These are phyloP conservation scores for Drosophila ezoana DNA, from an alignment of 2,888 invertebrate species.

Conservation along the genomic window DNA sequence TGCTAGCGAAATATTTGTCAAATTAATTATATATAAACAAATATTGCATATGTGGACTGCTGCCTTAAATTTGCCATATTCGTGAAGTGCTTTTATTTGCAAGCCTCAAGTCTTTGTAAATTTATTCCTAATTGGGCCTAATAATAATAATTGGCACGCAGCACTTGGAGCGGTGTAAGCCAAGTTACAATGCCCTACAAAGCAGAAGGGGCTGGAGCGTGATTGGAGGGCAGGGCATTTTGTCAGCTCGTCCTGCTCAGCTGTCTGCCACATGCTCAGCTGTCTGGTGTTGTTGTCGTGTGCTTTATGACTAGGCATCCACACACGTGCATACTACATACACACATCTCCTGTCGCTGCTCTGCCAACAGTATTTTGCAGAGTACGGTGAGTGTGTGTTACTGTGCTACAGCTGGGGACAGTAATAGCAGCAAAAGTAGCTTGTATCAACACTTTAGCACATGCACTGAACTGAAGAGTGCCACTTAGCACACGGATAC, in stretches of 20 bases:
- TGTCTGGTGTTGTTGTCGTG: constrained; percentile 45
- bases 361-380: constrained; percentile 1
- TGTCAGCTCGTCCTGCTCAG: constrained; percentile 76
- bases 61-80: too few relatives aligned
- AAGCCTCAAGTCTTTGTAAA: background rate
- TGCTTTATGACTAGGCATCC: constrained; percentile 49
- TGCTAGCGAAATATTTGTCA: background rate
- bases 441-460: constrained; percentile 78
- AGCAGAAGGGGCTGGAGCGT: background rate
- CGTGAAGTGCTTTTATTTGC: background rate
- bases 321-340: constrained; percentile 14
- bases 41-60: background rate
- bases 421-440: constrained; percentile 66
- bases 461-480: constrained; percentile 66
- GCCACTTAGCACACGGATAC: constrained; percentile 51
- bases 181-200: constrained; percentile 13
- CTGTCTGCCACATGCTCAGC: constrained; percentile 70
- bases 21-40: background rate
- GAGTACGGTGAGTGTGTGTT: constrained; percentile 58
- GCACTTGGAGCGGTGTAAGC: constrained; percentile 52
- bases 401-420: constrained; percentile 61
- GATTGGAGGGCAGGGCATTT: constrained; percentile 48
- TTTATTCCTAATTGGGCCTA: background rate
- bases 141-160: constrained; percentile 14
- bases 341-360: constrained; percentile 10